A percentile compares a stretch with the other conserved stretches of the same genome.
Evolutionary conservation across 2,888 invertebrate species (phyloP).

Genomic region (Conus canariensis): DNA sequence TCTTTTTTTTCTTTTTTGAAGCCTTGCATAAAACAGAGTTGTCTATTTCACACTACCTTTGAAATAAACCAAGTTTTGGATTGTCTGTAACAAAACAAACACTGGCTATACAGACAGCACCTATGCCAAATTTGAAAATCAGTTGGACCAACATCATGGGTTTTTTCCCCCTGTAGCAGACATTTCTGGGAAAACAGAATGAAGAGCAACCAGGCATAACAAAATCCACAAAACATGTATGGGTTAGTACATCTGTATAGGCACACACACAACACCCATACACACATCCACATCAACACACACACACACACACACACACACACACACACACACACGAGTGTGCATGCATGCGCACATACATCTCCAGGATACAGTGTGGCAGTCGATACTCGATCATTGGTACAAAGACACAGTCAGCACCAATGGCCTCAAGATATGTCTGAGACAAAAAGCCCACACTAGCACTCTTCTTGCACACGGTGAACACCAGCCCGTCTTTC

Average conservation of each 20-base stretch:
- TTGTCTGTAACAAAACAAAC: too few relatives aligned
- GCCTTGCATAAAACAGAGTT: too few relatives aligned
- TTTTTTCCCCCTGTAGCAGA: too few relatives aligned
- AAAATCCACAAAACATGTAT: not conserved
- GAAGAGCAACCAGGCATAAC: not conserved
- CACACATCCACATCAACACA: conserved; percentile 6
- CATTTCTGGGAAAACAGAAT: too few relatives aligned
- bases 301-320: not conserved
- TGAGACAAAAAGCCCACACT: conserved; percentile 76
- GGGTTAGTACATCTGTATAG: not conserved
- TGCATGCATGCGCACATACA: too few relatives aligned
- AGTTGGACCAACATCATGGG: too few relatives aligned
- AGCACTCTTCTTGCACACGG: conserved; percentile 60
- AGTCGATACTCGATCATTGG: conserved; percentile 74
- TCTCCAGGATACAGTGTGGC: conserved; percentile 68
- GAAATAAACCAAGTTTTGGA: too few relatives aligned
- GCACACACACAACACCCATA: not conserved
- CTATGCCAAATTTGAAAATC: too few relatives aligned
- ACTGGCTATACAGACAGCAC: too few relatives aligned
- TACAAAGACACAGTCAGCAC: conserved; percentile 73
- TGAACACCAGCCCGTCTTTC: conserved; percentile 76
- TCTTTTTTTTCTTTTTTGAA: too few relatives aligned
- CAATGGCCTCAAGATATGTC: conserved; percentile 69
- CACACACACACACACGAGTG: too few relatives aligned
- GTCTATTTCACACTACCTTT: too few relatives aligned